These are phyloP conservation scores for Climacteris rufus DNA, from an alignment of 2,113 vertebrate species.

Conservation along the genomic window DNA sequence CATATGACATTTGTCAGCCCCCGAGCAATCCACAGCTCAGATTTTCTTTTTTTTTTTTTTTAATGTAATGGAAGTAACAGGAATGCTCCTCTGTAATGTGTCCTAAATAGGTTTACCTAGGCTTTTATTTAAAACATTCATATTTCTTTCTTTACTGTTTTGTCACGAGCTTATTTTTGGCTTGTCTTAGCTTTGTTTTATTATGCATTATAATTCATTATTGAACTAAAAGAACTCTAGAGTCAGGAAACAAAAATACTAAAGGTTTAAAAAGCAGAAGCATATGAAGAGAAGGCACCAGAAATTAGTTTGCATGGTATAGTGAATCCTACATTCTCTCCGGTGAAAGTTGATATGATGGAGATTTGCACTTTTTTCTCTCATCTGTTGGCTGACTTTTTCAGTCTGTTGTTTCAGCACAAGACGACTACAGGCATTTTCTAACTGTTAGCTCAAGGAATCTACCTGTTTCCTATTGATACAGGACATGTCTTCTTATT, in stretches of 20 bases:
- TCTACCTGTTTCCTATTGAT: not conserved
- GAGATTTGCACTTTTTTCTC: not conserved
- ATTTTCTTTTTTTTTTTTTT: not conserved
- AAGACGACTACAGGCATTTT: not conserved
- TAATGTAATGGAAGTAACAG: not conserved
- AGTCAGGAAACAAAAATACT: not conserved
- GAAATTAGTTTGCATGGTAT: not conserved
- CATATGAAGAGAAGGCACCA: not conserved
- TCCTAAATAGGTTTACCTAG: not conserved
- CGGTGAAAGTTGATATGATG: not conserved
- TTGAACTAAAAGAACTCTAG: not conserved
- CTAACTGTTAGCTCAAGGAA: not conserved
- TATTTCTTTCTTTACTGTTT: not conserved
- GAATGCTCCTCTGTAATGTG: not conserved
- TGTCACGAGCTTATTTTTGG: not conserved
- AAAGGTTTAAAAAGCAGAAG: not conserved
- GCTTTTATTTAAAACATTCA: not conserved
- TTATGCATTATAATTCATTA: conserved; percentile 26
- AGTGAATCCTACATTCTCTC: not conserved
- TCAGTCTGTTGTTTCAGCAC: not conserved
- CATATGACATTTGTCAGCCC: not conserved
- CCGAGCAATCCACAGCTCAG: not conserved
- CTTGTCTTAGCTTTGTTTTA: conserved; percentile 25
- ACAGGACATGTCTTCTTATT: not conserved
- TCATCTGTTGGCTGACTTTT: not conserved